Base-by-base conservation (phyloP, 2,888 invertebrate species). In the Polietes domitor region DNA sequence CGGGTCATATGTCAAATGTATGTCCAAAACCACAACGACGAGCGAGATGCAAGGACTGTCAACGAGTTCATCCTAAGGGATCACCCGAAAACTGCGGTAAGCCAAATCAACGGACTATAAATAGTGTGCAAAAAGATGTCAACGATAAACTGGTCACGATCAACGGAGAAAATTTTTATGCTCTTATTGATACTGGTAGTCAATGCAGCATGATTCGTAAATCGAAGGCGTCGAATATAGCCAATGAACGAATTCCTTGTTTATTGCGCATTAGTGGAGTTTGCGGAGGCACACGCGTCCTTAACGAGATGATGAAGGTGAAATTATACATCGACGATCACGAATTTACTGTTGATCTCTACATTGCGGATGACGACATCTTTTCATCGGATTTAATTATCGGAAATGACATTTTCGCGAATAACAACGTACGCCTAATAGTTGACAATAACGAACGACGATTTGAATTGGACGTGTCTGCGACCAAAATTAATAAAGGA, bases 351-450 rank as follows among this genome's bases (percentile, higher is more conserved):
- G 24, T 63, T 1, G 55, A 75, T 24, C 12, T 82, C 1, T 80
- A 83, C 17, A 41, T 83, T 5, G 80, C 77, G 12, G 80, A 82
- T 21, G 82, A 85, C 32, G 55, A 81, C 28, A 58, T 77, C 26
- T 74, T 85, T 43, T 63, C 50, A 17, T 73, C 78, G 2, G 85
- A 84, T 21, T 21, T 83, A 7, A 70, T 84, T 9, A 28, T 86
- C 1, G 80, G 81, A 19, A 82, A 80, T 47, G 80, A 85, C 21
- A 63, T 83, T 12, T 77, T 58, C 28, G 12, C 12, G 1, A 80
- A 32, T 9, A 55, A 77, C n/a, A 63, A 43, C 17, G 37, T 24
- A 15, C 32, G 65, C 53, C 63, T 5, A 75, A 53, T 19, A 55
- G 77, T 58, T 50, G 2, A 28, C 26, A 63, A 15, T 76, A 63